These are phyloP conservation scores for Ianthella basta DNA, from an alignment of 37 sponge, comb jelly and placozoan species.

Conservation along the genomic window DNA sequence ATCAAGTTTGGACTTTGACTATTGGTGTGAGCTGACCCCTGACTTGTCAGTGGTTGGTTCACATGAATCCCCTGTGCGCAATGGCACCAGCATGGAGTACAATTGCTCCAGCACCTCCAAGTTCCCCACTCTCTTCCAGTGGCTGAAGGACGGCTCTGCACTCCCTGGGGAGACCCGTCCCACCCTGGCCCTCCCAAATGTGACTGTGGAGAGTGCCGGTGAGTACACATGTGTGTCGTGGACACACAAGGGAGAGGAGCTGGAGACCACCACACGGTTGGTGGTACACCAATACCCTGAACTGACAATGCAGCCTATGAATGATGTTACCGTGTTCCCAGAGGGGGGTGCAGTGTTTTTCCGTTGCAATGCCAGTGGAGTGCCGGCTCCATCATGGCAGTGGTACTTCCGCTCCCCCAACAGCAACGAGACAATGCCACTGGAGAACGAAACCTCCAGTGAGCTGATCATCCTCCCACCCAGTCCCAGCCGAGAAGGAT, in stretches of 20 bases:
- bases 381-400: conserved; percentile 15
- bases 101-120: not conserved
- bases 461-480: conserved; percentile 2
- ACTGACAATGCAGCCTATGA: not conserved
- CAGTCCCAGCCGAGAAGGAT: not conserved
- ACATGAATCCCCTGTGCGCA: not conserved
- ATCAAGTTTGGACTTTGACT: not conserved
- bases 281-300: conserved; percentile 14
- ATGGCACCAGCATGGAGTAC: not conserved
- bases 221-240: not conserved
- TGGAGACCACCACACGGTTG: not conserved
- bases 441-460: conserved; percentile 6
- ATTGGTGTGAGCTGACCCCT: not conserved
- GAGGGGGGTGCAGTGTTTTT: conserved; percentile 20
- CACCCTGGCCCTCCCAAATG: not conserved
- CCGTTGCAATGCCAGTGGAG: conserved; percentile 3
- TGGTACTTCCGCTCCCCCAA: not conserved
- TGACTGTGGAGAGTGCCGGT: not conserved
- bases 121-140: conserved; percentile 5
- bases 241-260: conserved; percentile 24
- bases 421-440: not conserved
- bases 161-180: not conserved
- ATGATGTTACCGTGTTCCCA: conserved; percentile 1
- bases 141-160: conserved; percentile 21
- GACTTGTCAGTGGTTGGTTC: not conserved